Conservation (phyloP, 1,140 invertebrate genomes). For the Hylyphantes graminicola region DNA sequence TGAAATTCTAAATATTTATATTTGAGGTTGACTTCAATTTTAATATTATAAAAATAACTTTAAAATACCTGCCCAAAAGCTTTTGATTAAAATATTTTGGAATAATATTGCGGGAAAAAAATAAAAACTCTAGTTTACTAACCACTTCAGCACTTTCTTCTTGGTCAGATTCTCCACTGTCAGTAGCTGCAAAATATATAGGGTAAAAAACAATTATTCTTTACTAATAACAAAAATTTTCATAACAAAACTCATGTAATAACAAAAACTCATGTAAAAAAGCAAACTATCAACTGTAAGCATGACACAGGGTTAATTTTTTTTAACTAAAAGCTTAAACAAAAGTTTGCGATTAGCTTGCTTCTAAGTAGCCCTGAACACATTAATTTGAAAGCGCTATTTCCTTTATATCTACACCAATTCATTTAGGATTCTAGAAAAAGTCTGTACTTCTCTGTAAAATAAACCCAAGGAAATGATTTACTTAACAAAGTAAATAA, state of each 20-base stretch:
- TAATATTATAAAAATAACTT: too few relatives aligned
- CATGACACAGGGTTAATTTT: neutral
- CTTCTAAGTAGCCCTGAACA: too few relatives aligned
- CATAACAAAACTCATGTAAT: too few relatives aligned
- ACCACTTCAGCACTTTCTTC: slow-evolving; percentile 75
- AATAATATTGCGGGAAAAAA: neutral
- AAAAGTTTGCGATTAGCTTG: neutral
- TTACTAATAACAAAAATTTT: slow-evolving; percentile 60
- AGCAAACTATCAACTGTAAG: neutral
- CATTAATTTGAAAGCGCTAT: too few relatives aligned
- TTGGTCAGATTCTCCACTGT: slow-evolving; percentile 72
- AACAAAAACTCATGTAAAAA: neutral
- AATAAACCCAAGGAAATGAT: too few relatives aligned
- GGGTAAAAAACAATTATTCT: slow-evolving; percentile 62
- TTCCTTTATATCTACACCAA: too few relatives aligned
- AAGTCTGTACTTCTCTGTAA: too few relatives aligned
- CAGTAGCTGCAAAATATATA: slow-evolving; percentile 72
- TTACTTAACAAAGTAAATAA: too few relatives aligned
- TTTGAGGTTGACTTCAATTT: too few relatives aligned
- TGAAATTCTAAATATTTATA: neutral
- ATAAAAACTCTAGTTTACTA: slow-evolving; percentile 65
- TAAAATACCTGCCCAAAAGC: neutral
- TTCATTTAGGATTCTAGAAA: too few relatives aligned
- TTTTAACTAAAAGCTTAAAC: neutral
- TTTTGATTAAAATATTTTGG: slow-evolving; percentile 2